phyloP scores from a whole-genome alignment of 2,797 vertebrate species.

The Poeciliopsis turneri region DNA sequence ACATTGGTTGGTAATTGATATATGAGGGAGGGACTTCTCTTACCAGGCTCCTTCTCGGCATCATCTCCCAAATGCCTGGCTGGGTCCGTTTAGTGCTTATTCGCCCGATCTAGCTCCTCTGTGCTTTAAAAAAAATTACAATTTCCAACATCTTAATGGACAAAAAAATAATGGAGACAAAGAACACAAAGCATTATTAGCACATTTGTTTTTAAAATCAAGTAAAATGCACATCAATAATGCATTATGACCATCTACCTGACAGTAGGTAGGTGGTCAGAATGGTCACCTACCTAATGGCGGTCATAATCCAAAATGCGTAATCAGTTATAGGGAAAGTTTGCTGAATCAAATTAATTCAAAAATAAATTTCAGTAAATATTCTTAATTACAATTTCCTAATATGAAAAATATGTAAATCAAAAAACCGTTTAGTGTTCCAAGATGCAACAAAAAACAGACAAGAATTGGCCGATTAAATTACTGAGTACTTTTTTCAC shows the following conservation, averaged over 20 bases:
- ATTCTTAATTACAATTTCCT: not conserved
- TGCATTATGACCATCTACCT: too few species aligned
- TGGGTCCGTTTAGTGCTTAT: slow-evolving; percentile 63
- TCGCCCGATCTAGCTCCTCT: slow-evolving; percentile 48
- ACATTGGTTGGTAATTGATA: slow-evolving; percentile 50
- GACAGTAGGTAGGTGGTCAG: too few species aligned
- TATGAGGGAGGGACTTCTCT: slow-evolving; percentile 33
- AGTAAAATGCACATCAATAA: not conserved
- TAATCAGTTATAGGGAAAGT: not conserved
- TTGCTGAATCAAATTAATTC: not conserved
- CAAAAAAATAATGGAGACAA: not conserved
- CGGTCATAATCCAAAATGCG: not conserved
- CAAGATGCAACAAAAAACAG: not conserved
- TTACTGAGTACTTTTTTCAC: not conserved
- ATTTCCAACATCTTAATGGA: not conserved
- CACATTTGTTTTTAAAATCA: not conserved
- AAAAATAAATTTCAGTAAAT: not conserved
- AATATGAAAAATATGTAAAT: not conserved
- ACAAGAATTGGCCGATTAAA: not conserved
- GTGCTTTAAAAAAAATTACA: slow-evolving; percentile 10
- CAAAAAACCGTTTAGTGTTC: not conserved
- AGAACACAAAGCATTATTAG: not conserved
- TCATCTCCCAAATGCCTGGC: slow-evolving; percentile 35
- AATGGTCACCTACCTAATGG: not conserved
- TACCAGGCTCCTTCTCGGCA: slow-evolving; percentile 23